Percentiles rank a stretch among this genome's conserved stretches.
Conservation (phyloP, 1,140 invertebrate genomes). For the Heliconius hermathena region DNA sequence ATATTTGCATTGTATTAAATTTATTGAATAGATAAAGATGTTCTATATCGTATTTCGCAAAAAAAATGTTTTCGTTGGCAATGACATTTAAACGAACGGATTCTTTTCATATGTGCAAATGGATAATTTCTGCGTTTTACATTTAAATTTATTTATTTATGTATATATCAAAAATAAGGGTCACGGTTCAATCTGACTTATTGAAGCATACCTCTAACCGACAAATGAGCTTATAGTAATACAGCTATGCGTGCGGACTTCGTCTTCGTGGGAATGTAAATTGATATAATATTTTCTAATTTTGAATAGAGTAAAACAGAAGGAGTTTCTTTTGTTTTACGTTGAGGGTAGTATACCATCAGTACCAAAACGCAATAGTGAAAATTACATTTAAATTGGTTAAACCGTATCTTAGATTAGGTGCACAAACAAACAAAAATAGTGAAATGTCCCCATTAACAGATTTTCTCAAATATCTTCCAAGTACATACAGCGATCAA, state of each 20-base stretch:
- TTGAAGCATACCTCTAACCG: not conserved
- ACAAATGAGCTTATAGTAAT: not conserved
- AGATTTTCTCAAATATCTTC: no score
- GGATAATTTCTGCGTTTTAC: not conserved
- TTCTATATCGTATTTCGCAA: constrained; percentile 3
- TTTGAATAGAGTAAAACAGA: no score
- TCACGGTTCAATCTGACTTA: constrained; percentile 27
- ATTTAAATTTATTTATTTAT: constrained; percentile 22
- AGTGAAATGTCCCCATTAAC: no score
- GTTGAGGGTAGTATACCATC: no score
- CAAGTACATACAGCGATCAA: no score
- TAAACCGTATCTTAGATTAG: no score
- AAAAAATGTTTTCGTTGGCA: constrained; percentile 12
- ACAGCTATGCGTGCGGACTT: not conserved
- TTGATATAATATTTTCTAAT: no score
- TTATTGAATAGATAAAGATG: not conserved
- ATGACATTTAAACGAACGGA: constrained; percentile 24
- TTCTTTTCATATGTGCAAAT: not conserved
- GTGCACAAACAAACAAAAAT: no score
- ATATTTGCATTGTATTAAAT: not conserved
- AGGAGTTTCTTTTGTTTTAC: no score
- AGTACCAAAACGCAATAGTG: no score
- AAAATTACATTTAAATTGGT: no score
- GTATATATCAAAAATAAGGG: constrained; percentile 31
- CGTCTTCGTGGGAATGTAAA: no score